Evolutionary conservation across 1,140 invertebrate species (phyloP).

Genomic region (Drosophila ambigua): DNA sequence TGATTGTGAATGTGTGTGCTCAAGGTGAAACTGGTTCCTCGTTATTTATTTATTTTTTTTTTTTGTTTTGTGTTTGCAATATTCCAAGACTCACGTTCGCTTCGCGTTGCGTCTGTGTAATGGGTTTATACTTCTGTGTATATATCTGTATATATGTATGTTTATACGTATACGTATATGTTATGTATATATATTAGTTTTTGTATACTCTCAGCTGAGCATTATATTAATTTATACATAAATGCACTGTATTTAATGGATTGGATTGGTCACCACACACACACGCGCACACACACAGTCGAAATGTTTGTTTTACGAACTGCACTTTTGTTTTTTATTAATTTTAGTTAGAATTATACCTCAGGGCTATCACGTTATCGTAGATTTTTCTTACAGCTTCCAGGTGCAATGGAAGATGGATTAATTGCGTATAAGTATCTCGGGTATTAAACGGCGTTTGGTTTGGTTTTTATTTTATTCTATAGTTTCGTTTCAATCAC

Average conservation of each 20-base stretch:
- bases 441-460: constrained; percentile 4
- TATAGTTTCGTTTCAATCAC: constrained; percentile 29
- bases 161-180: constrained; percentile 1
- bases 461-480: constrained; percentile 22
- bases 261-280: constrained; percentile 27
- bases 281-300: constrained; percentile 33
- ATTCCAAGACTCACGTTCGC: constrained; percentile 78
- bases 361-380: constrained; percentile 23
- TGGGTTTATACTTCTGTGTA: constrained; percentile 51
- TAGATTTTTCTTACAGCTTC: constrained; percentile 10
- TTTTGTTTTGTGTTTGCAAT: constrained; percentile 75
- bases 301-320: constrained; percentile 41
- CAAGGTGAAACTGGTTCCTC: constrained; percentile 81
- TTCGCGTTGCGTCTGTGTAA: constrained; percentile 75
- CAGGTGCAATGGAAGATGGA: constrained; percentile 18
- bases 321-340: constrained; percentile 41
- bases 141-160: constrained; percentile 7
- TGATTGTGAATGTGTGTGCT: constrained; percentile 34
- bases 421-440: constrained; percentile 10
- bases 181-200: constrained; percentile 18
- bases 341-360: constrained; percentile 7
- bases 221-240: constrained; percentile 51
- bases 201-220: constrained; percentile 35
- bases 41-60: constrained; percentile 46
- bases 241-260: constrained; percentile 52